Base-by-base conservation (phyloP, 2,888 invertebrate genomes). In the Scrobipalpa costella region DNA sequence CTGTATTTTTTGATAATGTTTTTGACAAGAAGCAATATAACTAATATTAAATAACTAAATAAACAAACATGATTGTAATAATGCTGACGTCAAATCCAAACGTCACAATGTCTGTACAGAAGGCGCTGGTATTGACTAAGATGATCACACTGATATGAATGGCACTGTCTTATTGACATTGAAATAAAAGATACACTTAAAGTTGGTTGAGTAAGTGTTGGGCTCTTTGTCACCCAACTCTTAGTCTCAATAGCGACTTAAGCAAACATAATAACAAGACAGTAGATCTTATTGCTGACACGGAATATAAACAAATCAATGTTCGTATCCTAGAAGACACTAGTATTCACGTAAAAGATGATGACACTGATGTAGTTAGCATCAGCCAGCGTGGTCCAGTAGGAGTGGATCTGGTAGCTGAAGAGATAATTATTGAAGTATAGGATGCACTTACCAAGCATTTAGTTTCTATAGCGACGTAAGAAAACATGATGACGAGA, bases 181-280 rank as follows among this genome's bases (percentile, higher is more conserved):
- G 27, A 27, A 27, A 2, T 9, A 13, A 13, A 40, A 40, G 9
- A 40, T 13, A 36, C 2, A 87, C 94, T 93, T 86, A n/a, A n/a
- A n/a, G n/a, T n/a, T n/a, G n/a, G n/a, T n/a, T n/a, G n/a, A n/a
- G n/a, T n/a, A n/a, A n/a, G n/a, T n/a, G n/a, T n/a, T n/a, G n/a
- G n/a, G n/a, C n/a, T n/a, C n/a, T n/a, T n/a, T n/a, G n/a, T n/a
- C n/a, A 98, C 98, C 98, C 98, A 99, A 75, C 97, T 97, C 83
- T 95, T 94, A 27, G 96, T 97, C 93, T 98, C 98, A 65, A 99
- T 94, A 59, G 96, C 95, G 76, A 97, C 95, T 81, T 98, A 97
- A 63, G 95, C 86, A 69, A 97, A 92, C 95, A 98, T 98, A 67
- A 96, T 94, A 77, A 97, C 93, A 80, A 99, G 95, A 79, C 98